Evolutionary conservation across 2,888 invertebrate species (phyloP).

Genomic region (Heliconius ismenius): DNA sequence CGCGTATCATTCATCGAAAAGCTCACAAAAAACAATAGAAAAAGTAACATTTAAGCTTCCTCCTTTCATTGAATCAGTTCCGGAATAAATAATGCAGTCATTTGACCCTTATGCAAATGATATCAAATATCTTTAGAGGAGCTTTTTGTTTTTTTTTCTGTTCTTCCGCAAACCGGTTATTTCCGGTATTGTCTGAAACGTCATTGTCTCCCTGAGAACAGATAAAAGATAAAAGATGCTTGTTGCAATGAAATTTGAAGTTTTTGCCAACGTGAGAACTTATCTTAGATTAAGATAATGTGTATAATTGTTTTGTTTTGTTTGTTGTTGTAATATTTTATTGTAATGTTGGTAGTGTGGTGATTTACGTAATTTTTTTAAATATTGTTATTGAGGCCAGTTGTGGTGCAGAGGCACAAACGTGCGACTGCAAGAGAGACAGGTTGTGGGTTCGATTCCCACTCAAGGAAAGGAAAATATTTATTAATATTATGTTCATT

Average conservation of each 20-base stretch:
- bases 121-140: slow-evolving; percentile 53
- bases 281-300: slow-evolving; percentile 25
- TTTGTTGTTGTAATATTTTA: slow-evolving; percentile 30
- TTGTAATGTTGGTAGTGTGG: slow-evolving; percentile 1
- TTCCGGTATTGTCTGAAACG: slow-evolving; percentile 34
- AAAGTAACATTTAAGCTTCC: slow-evolving; percentile 29
- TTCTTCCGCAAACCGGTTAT: slow-evolving; percentile 41
- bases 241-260: slow-evolving; percentile 48
- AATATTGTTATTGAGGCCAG: background rate
- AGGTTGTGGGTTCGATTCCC: no score
- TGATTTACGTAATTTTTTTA: background rate
- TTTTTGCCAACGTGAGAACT: slow-evolving; percentile 43
- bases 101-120: slow-evolving; percentile 56
- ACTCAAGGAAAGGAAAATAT: no score
- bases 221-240: slow-evolving; percentile 54
- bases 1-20: slow-evolving; percentile 27
- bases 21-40: slow-evolving; percentile 34
- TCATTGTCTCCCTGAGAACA: slow-evolving; percentile 57
- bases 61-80: slow-evolving; percentile 31
- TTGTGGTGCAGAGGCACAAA: no score
- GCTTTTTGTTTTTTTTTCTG: slow-evolving; percentile 54
- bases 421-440: no score
- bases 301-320: slow-evolving; percentile 24
- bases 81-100: slow-evolving; percentile 25
- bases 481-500: no score